These are phyloP conservation scores for Macropis europaea DNA, from an alignment of 2,888 invertebrate genomes.

Conservation along the genomic window DNA sequence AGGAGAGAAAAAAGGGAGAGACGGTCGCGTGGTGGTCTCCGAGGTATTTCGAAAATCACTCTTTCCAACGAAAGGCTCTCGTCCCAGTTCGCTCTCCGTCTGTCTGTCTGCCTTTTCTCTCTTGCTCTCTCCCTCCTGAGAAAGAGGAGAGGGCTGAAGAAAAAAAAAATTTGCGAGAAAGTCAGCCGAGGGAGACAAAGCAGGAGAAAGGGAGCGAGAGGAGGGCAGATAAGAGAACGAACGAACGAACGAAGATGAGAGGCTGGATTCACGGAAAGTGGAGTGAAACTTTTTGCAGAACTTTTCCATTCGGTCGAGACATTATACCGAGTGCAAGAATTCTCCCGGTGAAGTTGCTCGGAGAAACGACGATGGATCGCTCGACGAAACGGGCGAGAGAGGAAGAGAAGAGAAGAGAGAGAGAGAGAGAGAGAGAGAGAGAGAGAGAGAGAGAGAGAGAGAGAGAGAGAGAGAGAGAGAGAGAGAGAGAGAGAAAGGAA, in stretches of 20 bases:
- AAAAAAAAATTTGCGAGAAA: conserved; percentile 33
- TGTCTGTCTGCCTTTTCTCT: neutral
- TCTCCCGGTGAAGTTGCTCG: conserved; percentile 21
- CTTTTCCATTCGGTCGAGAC: conserved; percentile 62
- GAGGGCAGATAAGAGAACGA: conserved; percentile 24
- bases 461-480: no score
- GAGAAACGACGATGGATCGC: neutral
- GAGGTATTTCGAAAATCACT: conserved; percentile 55
- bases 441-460: no score
- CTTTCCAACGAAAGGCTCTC: neutral
- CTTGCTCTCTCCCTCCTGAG: neutral
- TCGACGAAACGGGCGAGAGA: conserved; percentile 9
- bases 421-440: no score
- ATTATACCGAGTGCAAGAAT: conserved; percentile 53
- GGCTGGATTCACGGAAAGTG: conserved; percentile 41
- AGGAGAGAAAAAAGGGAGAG: neutral
- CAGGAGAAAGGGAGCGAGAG: neutral
- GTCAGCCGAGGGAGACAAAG: conserved; percentile 26
- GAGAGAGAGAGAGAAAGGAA: no score
- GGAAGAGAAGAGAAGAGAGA: no score
- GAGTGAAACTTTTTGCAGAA: conserved; percentile 60
- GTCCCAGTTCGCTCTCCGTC: no score
- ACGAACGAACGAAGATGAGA: conserved; percentile 42
- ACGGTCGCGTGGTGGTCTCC: conserved; percentile 15
- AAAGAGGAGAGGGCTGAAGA: conserved; percentile 13